phyloP scores from a whole-genome alignment of 2,888 invertebrate genomes.

The Hoplodrina blanda region DNA sequence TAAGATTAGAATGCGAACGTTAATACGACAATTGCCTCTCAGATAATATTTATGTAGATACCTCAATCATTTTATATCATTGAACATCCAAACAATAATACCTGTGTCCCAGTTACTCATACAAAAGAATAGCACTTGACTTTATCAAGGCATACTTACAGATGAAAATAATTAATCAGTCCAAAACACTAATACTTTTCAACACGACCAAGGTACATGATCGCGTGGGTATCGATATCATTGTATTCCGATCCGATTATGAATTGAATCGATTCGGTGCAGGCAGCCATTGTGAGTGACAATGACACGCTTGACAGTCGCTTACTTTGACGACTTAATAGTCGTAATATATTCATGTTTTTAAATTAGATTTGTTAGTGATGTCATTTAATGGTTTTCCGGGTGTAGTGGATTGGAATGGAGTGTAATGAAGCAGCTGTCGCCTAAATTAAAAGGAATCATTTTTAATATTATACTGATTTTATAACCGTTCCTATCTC shows the following conservation, averaged over 20 bases:
- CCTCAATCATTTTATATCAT: background rate
- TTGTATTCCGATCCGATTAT: conserved; percentile 68
- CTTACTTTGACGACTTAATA: conserved; percentile 67
- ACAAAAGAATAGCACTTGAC: conserved; percentile 22
- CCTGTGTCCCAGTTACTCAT: background rate
- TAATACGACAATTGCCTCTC: no score
- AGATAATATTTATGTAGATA: background rate
- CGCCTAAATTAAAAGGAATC: conserved; percentile 43
- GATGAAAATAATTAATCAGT: conserved; percentile 40
- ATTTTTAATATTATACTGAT: conserved; percentile 30
- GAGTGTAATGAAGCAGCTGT: conserved; percentile 42
- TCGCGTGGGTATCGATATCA: conserved; percentile 70
- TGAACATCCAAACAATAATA: background rate
- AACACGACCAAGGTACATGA: conserved; percentile 47
- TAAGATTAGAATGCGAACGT: no score
- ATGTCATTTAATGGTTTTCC: conserved; percentile 50
- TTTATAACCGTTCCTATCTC: conserved; percentile 25
- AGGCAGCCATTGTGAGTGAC: conserved; percentile 71
- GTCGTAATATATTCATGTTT: conserved; percentile 59
- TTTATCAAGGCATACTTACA: background rate
- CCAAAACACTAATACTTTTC: conserved; percentile 38
- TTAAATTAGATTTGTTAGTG: conserved; percentile 58
- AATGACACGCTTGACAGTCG: conserved; percentile 54
- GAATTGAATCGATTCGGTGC: conserved; percentile 67
- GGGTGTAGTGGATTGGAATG: conserved; percentile 26